Conservation (phyloP, 2,797 vertebrate genomes). For the Caiman crocodilus region DNA sequence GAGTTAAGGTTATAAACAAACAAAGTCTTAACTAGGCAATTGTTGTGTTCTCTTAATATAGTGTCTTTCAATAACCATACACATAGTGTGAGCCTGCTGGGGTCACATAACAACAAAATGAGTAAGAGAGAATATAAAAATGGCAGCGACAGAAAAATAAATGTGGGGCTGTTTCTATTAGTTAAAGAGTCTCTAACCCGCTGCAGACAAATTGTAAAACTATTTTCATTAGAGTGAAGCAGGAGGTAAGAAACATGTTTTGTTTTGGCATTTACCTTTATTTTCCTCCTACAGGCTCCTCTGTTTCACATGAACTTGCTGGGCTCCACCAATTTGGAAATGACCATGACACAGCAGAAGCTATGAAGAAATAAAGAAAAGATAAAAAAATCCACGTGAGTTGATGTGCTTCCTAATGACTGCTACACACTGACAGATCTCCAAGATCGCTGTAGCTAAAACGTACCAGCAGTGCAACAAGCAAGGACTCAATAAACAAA, state of each 20-base stretch:
- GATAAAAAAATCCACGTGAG: not conserved
- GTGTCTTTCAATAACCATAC: conserved; percentile 57
- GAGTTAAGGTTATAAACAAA: conserved; percentile 59
- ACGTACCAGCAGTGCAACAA: conserved; percentile 49
- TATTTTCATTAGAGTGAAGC: conserved; percentile 27
- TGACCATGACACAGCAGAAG: conserved; percentile 50
- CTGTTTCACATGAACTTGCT: conserved; percentile 30
- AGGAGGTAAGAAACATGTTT: not conserved
- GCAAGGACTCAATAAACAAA: conserved; percentile 56
- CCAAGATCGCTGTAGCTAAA: conserved; percentile 8
- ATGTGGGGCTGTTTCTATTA: conserved; percentile 23
- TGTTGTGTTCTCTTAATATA: conserved; percentile 58
- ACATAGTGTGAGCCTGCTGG: conserved; percentile 32
- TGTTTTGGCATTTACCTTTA: conserved; percentile 42
- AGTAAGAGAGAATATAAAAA: conserved; percentile 62
- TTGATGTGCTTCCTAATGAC: conserved; percentile 44
- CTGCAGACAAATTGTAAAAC: conserved; percentile 33
- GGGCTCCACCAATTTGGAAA: conserved; percentile 53
- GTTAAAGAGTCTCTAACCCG: conserved; percentile 41
- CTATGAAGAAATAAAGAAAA: not conserved
- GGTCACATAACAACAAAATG: conserved; percentile 58
- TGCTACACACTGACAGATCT: conserved; percentile 52
- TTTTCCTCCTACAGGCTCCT: conserved; percentile 7
- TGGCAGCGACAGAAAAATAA: conserved; percentile 29
- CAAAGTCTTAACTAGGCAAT: conserved; percentile 33